These are phyloP conservation scores for Dreissena rostriformis DNA, from an alignment of 1,140 invertebrate genomes.

Conservation along the genomic window DNA sequence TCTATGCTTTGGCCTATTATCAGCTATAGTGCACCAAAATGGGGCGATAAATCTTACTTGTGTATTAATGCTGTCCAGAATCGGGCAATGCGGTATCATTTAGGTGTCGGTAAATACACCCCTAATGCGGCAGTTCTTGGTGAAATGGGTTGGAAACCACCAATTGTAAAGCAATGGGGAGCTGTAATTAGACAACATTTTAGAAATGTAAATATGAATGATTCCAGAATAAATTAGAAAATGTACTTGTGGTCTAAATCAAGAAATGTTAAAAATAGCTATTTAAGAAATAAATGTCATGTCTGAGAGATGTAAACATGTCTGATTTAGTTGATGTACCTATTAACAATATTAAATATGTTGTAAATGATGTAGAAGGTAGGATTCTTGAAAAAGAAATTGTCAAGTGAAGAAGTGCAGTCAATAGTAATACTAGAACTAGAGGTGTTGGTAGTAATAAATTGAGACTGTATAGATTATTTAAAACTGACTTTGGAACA, in stretches of 20 bases:
- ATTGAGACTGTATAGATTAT: not conserved
- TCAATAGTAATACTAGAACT: not conserved
- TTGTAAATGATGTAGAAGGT: not conserved
- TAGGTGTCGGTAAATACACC: slow-evolving; percentile 11
- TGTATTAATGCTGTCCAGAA: slow-evolving; percentile 10
- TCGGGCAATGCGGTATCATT: not conserved
- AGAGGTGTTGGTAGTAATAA: not conserved
- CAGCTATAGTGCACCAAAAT: not conserved
- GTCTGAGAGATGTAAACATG: no score
- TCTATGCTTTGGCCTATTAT: not conserved
- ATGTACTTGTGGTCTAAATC: no score
- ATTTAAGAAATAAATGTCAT: no score
- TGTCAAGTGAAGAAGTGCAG: slow-evolving; percentile 4
- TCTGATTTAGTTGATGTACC: no score
- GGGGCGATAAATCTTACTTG: slow-evolving; percentile 6
- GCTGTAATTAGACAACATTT: no score
- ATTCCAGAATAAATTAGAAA: no score
- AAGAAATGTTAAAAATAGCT: no score
- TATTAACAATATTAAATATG: no score
- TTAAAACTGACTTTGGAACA: not conserved
- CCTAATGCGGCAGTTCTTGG: slow-evolving; percentile 1
- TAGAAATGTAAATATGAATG: no score
- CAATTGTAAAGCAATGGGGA: no score
- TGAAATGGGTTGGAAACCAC: not conserved
- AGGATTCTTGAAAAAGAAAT: not conserved